phyloP scores from a whole-genome alignment of 1,140 invertebrate species.

The Solen grandis region DNA sequence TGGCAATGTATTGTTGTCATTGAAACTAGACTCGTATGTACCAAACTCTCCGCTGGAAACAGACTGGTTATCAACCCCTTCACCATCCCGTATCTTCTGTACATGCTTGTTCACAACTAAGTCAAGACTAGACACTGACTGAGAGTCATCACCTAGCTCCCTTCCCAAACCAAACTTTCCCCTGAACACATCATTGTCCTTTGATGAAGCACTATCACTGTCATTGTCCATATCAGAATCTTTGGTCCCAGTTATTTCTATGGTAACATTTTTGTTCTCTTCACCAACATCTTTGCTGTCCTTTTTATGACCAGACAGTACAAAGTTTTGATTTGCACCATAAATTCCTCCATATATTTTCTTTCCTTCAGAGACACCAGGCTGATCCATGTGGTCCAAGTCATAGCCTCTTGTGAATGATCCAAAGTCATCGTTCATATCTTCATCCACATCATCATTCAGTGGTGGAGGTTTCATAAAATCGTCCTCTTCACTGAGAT shows the following conservation, averaged over 20 bases:
- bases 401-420: conserved; percentile 82
- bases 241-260: not conserved
- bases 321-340: conserved; percentile 25
- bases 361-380: conserved; percentile 31
- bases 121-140: conserved; percentile 78
- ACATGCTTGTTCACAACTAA: conserved; percentile 60
- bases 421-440: conserved; percentile 82
- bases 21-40: conserved; percentile 68
- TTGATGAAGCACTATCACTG: conserved; percentile 52
- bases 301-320: conserved; percentile 37
- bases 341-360: conserved; percentile 34
- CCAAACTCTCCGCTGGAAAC: conserved; percentile 81
- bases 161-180: conserved; percentile 33
- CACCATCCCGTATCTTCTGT: conserved; percentile 54
- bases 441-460: conserved; percentile 57
- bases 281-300: conserved; percentile 24
- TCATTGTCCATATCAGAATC: conserved; percentile 43
- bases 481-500: conserved; percentile 58
- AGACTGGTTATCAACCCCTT: conserved; percentile 78
- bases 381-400: conserved; percentile 49
- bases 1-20: conserved; percentile 19
- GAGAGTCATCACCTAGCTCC: conserved; percentile 65
- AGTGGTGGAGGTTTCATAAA: conserved; percentile 61
- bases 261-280: not conserved
- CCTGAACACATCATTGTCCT: conserved; percentile 40